These are phyloP conservation scores for Caradrina clavipalpis DNA, from an alignment of 2,888 invertebrate species.

Conservation along the genomic window DNA sequence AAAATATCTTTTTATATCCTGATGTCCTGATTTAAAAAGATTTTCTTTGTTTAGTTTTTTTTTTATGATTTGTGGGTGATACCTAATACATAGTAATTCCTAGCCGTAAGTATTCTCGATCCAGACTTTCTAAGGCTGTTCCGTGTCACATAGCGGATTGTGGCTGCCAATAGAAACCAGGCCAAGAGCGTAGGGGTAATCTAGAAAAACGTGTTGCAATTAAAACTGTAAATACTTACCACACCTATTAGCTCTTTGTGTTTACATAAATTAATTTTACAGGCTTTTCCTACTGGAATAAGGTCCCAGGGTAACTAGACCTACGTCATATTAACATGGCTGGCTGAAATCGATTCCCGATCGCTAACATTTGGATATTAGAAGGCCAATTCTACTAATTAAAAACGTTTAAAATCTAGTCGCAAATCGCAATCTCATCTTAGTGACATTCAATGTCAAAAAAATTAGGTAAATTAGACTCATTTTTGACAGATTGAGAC, in stretches of 20 bases:
- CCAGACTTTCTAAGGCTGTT: conserved; percentile 34
- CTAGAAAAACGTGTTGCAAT: conserved; percentile 54
- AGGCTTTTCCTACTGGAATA: conserved; percentile 7
- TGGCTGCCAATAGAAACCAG: conserved; percentile 45
- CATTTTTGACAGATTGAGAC: no score
- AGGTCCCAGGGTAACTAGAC: background rate
- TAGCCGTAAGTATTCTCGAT: conserved; percentile 2
- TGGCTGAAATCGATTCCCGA: background rate
- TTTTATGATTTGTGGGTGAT: no score
- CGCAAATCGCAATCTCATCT: no score
- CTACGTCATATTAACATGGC: no score
- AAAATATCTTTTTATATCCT: no score
- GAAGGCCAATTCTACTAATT: background rate
- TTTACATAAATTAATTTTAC: conserved; percentile 17
- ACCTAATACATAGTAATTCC: background rate
- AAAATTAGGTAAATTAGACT: no score
- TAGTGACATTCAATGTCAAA: no score
- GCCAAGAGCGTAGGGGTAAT: conserved; percentile 38
- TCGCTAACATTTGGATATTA: background rate
- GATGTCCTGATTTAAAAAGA: no score
- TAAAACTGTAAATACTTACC: conserved; percentile 32
- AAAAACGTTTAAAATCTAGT: no score
- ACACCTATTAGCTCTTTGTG: conserved; percentile 10
- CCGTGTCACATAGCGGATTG: conserved; percentile 57
- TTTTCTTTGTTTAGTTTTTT: no score